Evolutionary conservation across 2,888 invertebrate genomes (phyloP).

Genomic region (Gasteruption jaculator): DNA sequence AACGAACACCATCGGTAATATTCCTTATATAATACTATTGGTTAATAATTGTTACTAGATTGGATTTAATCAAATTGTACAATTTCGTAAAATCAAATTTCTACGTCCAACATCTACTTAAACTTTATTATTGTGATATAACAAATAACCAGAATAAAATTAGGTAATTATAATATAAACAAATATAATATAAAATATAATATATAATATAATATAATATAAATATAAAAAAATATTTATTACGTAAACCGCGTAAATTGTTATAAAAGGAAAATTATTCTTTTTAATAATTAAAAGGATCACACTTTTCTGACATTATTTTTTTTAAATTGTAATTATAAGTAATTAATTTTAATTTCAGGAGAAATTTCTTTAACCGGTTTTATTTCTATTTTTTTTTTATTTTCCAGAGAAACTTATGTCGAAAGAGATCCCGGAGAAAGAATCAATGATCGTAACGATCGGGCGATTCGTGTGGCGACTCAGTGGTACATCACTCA

Average conservation of each 20-base stretch:
- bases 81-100: too few relatives aligned
- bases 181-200: too few relatives aligned
- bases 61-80: conserved; percentile 17
- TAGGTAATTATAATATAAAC: not conserved
- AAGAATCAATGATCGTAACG: conserved; percentile 85
- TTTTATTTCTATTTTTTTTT: conserved; percentile 8
- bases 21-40: conserved; percentile 33
- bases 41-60: conserved; percentile 13
- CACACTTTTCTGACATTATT: conserved; percentile 4
- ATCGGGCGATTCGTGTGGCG: conserved; percentile 80
- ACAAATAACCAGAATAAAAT: too few relatives aligned
- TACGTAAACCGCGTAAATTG: too few relatives aligned
- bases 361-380: too few relatives aligned
- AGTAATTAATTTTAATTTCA: not conserved
- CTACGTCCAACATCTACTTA: too few relatives aligned
- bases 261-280: too few relatives aligned
- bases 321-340: conserved; percentile 1
- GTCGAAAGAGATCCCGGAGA: conserved; percentile 78
- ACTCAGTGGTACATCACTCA: conserved; percentile 81
- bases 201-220: too few relatives aligned
- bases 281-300: not conserved
- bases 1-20: conserved; percentile 97
- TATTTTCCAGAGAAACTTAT: conserved; percentile 73
- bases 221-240: not conserved
- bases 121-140: too few relatives aligned